Evolutionary conservation across 2,888 invertebrate species (phyloP).

Genomic region (Carabus problematicus): DNA sequence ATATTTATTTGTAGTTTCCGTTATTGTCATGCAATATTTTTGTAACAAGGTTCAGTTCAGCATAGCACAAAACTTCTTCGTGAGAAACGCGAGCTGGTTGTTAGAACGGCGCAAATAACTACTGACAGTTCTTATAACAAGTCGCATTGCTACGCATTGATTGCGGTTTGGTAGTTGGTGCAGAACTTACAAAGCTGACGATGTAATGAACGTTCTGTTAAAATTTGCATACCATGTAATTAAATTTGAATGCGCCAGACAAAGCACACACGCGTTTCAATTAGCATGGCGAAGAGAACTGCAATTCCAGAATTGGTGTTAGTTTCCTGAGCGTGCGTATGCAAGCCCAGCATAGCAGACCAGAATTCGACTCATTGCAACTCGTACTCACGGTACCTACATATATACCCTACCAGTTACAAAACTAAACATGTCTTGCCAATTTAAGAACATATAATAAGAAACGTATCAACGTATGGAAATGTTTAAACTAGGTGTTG

Average conservation of each 20-base stretch:
- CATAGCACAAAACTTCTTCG: no score
- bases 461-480: no score
- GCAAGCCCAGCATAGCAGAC: no score
- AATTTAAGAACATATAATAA: no score
- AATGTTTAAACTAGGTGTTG: constrained; percentile 1
- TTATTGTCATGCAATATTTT: neutral
- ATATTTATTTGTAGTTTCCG: neutral
- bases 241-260: constrained; percentile 30
- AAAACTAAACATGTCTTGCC: no score
- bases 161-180: neutral
- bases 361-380: no score
- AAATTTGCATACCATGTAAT: constrained; percentile 32
- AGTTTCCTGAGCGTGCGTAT: no score
- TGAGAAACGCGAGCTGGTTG: neutral
- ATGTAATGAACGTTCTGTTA: constrained; percentile 27
- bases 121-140: neutral
- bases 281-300: neutral
- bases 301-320: no score
- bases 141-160: constrained; percentile 4
- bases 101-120: neutral
- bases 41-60: no score
- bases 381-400: no score
- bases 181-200: constrained; percentile 18
- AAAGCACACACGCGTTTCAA: constrained; percentile 23
- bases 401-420: no score